Base-by-base conservation (phyloP, 2,888 invertebrate genomes). In the Drosophila borealis region DNA sequence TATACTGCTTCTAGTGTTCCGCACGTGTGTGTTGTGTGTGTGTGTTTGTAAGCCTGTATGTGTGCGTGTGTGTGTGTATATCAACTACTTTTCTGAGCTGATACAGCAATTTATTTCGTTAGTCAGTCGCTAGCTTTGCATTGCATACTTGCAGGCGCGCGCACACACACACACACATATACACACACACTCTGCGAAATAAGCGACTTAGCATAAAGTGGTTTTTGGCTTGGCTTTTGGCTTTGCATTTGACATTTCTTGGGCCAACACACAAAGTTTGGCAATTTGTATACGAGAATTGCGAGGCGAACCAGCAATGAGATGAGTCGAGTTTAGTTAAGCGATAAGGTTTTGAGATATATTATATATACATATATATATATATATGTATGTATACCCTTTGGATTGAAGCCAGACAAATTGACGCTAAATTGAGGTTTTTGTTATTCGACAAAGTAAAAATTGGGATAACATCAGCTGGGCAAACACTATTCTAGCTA, bases 101-200 rank as follows among this genome's bases (percentile, higher is more conserved):
- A 89, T 89, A 70, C 81, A 77, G 89, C 85, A 82, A 84, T 81
- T 84, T 85, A 77, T 88, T 89, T 81, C 78, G 75, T 75, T 74
- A 74, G 69, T 68, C 80, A 69, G 75, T 74, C 64, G 65, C 75
- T 68, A 11, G 75, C 78, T 68, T 73, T 68, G 74, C 68, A 51
- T 54, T 48, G 74, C 62, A 79, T 70, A 66, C 70, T 74, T 70
- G 53, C 69, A 74, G 33, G 29, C 37, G 51, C 57, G 45, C 57
- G 42, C 62, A 48, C 36, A 37, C 33, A 34, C 25, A 25, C 36
- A 51, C 34, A 37, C 39, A 41, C 39, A 59, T n/a, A 41, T 21
- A 45, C 34, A 42, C 21, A 49, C 8, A 62, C 33, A 33, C 36
- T 50, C 57, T 73, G 74, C 74, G 78, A 50, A 74, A 74, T 76